Evolutionary conservation across 2,888 invertebrate species (phyloP), one percentile per base, ranked within the genome.

Genomic region (Tricholauxania praeusta): DNA sequence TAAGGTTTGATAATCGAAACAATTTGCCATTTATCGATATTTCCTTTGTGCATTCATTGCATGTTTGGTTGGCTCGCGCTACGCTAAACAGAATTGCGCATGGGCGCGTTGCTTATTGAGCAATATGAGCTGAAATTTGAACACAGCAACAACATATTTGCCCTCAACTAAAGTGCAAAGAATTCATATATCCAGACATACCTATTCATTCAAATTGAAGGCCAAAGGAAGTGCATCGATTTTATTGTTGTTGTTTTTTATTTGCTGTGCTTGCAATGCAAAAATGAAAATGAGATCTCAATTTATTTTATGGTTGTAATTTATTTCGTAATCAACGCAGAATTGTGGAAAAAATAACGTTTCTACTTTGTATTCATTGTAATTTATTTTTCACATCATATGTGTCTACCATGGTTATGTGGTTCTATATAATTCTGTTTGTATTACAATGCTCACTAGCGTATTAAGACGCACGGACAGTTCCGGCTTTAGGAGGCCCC

Each of bases 221-320:
- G 59, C 59, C 68, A 59, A n/a, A 68, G 68, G 68, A 68, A 68
- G 68, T 60, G 32, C 32, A 28, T 1, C 8, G 55, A 22, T 55
- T 17, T 8, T 28, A 53, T 57, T 62, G 66, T 71, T 39, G 66
- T 72, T 75, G 52, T 71, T 75, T n/a, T 71, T 68, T 17, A 49
- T 55, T 49, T 71, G 59, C 53, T 62, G 19, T 28, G 66, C 60
- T 51, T 67, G 59, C 60, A 74, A 70, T 63, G 60, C 17, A 55
- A 39, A 39, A 48, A 15, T 12, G 68, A 57, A 68, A 68, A 68
- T 68, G 68, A 68, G 68, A 68, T 68, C 68, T 68, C 68, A 68
- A 68, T 68, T 68, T 68, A 68, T 68, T 68, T 68, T 68, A 68
- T 57, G 68, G 49, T 49, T 57, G 59, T 68, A 57, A 68, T 57